Conservation (phyloP, 2,797 vertebrate genomes). For the Pachyuromys duprasi region DNA sequence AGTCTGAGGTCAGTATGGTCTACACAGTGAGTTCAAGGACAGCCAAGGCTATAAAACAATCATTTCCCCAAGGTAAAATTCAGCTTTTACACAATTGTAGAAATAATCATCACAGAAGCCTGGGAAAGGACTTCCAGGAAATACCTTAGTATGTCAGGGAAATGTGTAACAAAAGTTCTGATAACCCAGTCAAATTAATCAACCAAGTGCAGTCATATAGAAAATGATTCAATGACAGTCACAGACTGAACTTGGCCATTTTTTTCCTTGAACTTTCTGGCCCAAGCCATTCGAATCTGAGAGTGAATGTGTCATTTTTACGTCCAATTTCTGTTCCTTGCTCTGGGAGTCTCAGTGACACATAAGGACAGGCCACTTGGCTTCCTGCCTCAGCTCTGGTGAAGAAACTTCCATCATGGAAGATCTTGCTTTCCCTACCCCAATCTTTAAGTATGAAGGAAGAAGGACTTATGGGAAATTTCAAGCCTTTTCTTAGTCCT, state of each 20-base stretch:
- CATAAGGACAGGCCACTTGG: neutral
- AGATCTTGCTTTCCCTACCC: neutral
- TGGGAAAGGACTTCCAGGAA: neutral
- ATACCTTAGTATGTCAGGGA: neutral
- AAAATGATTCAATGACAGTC: neutral
- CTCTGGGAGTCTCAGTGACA: neutral
- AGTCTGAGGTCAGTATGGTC: neutral
- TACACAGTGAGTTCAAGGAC: neutral
- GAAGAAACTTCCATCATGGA: neutral
- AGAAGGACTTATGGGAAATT: constrained; percentile 9
- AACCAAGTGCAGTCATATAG: neutral
- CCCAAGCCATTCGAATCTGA: neutral
- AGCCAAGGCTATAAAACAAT: neutral
- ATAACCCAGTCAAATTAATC: neutral
- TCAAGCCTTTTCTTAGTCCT: neutral
- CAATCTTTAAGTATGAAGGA: neutral
- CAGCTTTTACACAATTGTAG: neutral
- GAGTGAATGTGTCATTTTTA: neutral
- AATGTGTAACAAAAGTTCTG: neutral
- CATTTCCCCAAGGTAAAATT: neutral
- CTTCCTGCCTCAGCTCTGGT: neutral
- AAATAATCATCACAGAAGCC: neutral
- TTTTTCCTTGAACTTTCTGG: neutral
- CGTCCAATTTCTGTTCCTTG: rapidly evolving
- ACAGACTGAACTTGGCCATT: neutral